A percentile compares a stretch with the other conserved stretches of the same genome.
Evolutionary conservation across 2,113 vertebrate genomes (phyloP).

Genomic region (Semnornis frantzii): DNA sequence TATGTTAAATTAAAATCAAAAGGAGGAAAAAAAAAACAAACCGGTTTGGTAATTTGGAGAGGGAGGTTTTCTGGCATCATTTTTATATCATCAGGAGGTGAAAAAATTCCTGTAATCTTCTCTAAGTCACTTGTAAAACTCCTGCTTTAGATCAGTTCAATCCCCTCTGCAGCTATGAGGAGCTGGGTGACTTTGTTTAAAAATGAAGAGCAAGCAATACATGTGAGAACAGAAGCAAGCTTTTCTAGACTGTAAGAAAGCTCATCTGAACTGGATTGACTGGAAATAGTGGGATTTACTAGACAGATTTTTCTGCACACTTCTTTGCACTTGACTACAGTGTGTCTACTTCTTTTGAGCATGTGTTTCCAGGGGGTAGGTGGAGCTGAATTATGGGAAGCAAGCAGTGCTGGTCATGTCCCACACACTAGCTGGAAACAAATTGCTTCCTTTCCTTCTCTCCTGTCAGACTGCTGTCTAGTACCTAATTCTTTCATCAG

Average conservation of each 20-base stretch:
- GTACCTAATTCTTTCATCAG: neutral
- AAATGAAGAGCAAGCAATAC: neutral
- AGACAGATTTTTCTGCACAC: accelerated
- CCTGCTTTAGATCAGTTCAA: neutral
- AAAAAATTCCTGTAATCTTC: neutral
- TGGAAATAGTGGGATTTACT: neutral
- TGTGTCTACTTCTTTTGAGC: neutral
- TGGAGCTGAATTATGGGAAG: neutral
- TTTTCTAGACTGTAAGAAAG: neutral
- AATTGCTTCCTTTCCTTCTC: neutral
- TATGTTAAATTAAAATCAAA: neutral
- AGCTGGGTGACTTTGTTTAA: neutral
- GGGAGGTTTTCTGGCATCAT: neutral
- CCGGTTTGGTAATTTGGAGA: neutral
- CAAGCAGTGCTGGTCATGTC: neutral
- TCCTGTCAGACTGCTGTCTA: neutral
- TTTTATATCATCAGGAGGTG: neutral
- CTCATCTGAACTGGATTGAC: neutral
- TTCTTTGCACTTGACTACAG: neutral
- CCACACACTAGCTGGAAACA: neutral
- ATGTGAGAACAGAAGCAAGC: neutral
- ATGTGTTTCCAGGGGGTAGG: neutral
- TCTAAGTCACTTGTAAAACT: neutral
- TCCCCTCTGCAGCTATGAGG: neutral
- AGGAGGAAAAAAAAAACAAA: neutral